A percentile compares a stretch with the other conserved stretches of the same genome.
These are phyloP conservation scores for Mesembrinibis cayennensis DNA, from an alignment of 2,113 vertebrate genomes.

Conservation along the genomic window DNA sequence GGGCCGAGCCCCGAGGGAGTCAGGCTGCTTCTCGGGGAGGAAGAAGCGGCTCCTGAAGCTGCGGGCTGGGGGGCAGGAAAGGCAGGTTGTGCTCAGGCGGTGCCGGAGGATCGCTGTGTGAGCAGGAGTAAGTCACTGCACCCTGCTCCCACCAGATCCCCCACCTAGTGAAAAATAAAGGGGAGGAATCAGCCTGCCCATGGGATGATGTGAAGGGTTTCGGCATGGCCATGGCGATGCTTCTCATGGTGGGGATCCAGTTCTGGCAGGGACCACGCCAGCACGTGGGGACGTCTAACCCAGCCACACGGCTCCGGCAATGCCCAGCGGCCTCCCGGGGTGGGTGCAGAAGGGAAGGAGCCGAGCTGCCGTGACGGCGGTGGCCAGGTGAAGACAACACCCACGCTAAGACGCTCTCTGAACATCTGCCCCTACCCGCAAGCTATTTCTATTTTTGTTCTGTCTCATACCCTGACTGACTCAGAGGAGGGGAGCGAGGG, in stretches of 20 bases:
- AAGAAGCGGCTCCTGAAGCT: background rate
- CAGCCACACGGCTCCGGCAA: fast-evolving
- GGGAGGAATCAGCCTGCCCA: background rate
- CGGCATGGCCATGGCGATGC: fast-evolving
- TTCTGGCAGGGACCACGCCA: fast-evolving
- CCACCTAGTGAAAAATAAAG: background rate
- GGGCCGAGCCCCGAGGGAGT: background rate
- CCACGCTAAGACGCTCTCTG: background rate
- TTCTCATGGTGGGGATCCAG: background rate
- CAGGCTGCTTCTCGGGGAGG: background rate
- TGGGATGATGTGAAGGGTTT: background rate
- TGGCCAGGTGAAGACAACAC: background rate
- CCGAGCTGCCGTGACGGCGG: fast-evolving
- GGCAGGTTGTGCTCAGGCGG: background rate
- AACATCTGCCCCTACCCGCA: constrained; percentile 42
- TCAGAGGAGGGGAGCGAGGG: background rate
- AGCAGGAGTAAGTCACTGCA: fast-evolving
- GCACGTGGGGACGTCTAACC: fast-evolving
- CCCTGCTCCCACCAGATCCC: background rate
- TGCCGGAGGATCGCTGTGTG: background rate
- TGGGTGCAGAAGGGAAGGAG: background rate
- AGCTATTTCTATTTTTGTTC: background rate
- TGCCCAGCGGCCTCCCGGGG: background rate
- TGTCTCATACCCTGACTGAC: background rate
- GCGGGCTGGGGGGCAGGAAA: background rate